These are phyloP conservation scores for Aplocera efformata DNA, from an alignment of 2,888 invertebrate genomes.

Conservation along the genomic window DNA sequence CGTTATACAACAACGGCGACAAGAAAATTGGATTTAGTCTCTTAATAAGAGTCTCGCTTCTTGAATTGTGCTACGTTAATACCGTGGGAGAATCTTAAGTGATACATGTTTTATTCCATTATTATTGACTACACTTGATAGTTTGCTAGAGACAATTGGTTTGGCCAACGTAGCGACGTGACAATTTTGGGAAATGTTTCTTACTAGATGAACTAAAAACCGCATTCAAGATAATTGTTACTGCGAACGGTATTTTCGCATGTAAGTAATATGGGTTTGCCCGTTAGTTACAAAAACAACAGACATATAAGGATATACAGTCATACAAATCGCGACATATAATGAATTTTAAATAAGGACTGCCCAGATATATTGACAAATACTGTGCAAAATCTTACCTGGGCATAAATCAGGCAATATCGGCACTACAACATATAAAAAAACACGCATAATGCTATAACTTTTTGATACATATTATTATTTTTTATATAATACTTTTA, in stretches of 20 bases:
- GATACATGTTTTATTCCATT: conserved; percentile 10
- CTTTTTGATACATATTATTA: no score
- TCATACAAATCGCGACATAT: conserved; percentile 54
- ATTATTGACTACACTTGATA: conserved; percentile 15
- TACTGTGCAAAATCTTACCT: neutral
- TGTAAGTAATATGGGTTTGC: conserved; percentile 48
- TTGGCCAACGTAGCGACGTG: no score
- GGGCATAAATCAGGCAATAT: neutral
- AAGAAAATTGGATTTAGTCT: conserved; percentile 38
- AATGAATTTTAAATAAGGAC: conserved; percentile 57
- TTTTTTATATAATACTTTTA: no score
- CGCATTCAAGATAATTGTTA: conserved; percentile 56
- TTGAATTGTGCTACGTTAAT: conserved; percentile 34
- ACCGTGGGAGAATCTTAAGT: conserved; percentile 37
- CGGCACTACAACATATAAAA: no score
- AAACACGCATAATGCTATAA: no score
- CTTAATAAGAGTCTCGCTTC: conserved; percentile 25
- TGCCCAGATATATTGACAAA: conserved; percentile 22
- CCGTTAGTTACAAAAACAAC: conserved; percentile 65
- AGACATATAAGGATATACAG: conserved; percentile 67
- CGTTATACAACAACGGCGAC: conserved; percentile 29
- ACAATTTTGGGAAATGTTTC: conserved; percentile 8
- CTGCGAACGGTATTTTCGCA: conserved; percentile 64
- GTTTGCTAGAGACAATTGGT: no score
- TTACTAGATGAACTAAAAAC: conserved; percentile 49